These are phyloP conservation scores for Drosophila kambysellisi DNA, from an alignment of 2,888 invertebrate species.

Conservation along the genomic window DNA sequence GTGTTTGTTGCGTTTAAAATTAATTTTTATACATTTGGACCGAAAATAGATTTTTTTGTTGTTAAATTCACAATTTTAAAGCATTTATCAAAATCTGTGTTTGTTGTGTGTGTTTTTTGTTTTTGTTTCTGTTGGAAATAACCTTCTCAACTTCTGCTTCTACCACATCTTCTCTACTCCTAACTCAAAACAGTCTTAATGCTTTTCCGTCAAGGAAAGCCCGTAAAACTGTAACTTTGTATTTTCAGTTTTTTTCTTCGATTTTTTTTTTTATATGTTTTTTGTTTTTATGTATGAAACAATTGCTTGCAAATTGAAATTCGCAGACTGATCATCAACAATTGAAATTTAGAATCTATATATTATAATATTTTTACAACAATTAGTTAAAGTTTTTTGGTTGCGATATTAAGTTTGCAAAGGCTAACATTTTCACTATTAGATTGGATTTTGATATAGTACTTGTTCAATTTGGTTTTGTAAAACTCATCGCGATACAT, in stretches of 20 bases:
- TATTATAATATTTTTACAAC: conserved; percentile 69
- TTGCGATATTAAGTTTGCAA: conserved; percentile 64
- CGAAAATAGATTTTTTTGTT: conserved; percentile 59
- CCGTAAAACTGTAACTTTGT: conserved; percentile 40
- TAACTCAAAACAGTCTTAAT: conserved; percentile 71
- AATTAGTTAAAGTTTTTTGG: conserved; percentile 68
- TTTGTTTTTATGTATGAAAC: conserved; percentile 35
- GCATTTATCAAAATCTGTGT: conserved; percentile 58
- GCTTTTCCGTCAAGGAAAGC: conserved; percentile 28
- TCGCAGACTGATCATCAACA: conserved; percentile 73
- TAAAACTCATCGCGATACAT: conserved; percentile 66
- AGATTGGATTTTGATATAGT: conserved; percentile 58
- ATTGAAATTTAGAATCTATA: conserved; percentile 69
- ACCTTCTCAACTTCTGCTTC: conserved; percentile 69
- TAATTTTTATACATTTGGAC: conserved; percentile 67
- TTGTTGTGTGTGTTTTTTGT: conserved; percentile 42
- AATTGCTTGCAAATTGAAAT: conserved; percentile 56
- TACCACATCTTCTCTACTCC: conserved; percentile 38
- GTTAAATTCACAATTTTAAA: conserved; percentile 58
- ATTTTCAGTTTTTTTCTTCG: conserved; percentile 27
- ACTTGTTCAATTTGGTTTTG: conserved; percentile 45
- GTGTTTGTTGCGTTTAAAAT: conserved; percentile 54
- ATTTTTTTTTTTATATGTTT: conserved; percentile 13
- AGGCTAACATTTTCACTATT: conserved; percentile 73
- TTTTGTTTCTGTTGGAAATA: conserved; percentile 48